These are phyloP conservation scores for Homarus gammarus DNA, from an alignment of 2,888 invertebrate genomes.

Conservation along the genomic window DNA sequence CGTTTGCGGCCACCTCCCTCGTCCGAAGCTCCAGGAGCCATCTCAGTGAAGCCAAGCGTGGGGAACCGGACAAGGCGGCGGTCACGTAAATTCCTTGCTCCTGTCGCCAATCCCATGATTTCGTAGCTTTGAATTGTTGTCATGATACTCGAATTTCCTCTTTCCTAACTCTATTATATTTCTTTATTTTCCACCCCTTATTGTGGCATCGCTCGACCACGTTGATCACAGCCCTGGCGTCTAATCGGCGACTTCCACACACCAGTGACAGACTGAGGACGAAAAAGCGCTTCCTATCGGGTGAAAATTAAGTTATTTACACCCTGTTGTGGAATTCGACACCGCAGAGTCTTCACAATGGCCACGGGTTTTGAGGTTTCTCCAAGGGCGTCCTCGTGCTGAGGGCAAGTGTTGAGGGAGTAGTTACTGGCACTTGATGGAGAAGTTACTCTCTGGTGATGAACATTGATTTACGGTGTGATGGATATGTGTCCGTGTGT, in stretches of 20 bases:
- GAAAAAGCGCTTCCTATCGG: slow-evolving; percentile 15
- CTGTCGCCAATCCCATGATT: slow-evolving; percentile 64
- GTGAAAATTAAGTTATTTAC: slow-evolving; percentile 59
- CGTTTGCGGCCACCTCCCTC: not conserved
- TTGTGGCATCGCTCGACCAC: slow-evolving; percentile 19
- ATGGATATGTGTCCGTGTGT: no score
- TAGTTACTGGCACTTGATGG: no score
- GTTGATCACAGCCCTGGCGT: not conserved
- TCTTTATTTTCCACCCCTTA: not conserved
- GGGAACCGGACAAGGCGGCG: slow-evolving; percentile 46
- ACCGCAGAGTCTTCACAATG: slow-evolving; percentile 30
- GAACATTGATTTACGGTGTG: no score
- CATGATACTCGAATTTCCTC: slow-evolving; percentile 45
- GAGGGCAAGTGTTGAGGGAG: no score
- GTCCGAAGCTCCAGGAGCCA: not conserved
- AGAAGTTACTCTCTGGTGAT: no score
- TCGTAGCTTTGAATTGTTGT: slow-evolving; percentile 59
- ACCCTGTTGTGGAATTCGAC: slow-evolving; percentile 19
- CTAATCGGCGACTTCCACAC: not conserved
- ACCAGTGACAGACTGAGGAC: not conserved
- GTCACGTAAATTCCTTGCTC: slow-evolving; percentile 51
- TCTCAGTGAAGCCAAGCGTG: slow-evolving; percentile 19
- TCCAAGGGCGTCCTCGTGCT: not conserved
- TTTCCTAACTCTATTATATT: slow-evolving; percentile 19
- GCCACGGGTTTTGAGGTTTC: not conserved